Conservation (phyloP, 2,113 vertebrate genomes). For the Cairina moschata region DNA sequence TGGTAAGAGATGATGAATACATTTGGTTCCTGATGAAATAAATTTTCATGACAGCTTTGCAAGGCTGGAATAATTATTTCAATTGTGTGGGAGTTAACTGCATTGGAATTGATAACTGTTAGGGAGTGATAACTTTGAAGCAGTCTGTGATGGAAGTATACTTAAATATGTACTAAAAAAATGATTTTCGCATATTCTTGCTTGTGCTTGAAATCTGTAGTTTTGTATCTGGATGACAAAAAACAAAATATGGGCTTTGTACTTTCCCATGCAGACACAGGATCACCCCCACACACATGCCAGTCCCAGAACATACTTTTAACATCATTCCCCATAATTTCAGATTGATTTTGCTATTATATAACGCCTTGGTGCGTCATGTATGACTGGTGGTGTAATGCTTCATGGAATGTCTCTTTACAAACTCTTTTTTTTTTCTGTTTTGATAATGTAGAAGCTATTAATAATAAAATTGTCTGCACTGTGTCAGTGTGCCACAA, state of each 20-base stretch:
- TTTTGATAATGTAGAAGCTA: not conserved
- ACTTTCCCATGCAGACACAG: not conserved
- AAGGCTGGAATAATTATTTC: not conserved
- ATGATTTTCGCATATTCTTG: not conserved
- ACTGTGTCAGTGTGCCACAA: not conserved
- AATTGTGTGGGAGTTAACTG: not conserved
- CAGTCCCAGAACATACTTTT: not conserved
- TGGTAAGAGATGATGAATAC: not conserved
- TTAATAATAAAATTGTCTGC: not conserved
- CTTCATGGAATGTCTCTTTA: slow-evolving; percentile 1
- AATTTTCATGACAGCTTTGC: not conserved
- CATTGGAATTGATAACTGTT: not conserved
- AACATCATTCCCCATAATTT: not conserved
- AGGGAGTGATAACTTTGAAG: not conserved
- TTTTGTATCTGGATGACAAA: not conserved
- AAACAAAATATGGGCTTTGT: not conserved
- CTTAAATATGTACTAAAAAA: not conserved
- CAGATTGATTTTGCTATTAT: slow-evolving; percentile 59
- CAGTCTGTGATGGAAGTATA: not conserved
- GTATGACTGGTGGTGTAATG: not conserved
- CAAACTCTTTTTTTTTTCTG: not conserved
- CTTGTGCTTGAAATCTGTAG: not conserved
- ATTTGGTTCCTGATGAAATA: not conserved
- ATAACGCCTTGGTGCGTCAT: slow-evolving; percentile 47
- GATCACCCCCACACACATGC: not conserved